Base-by-base conservation (phyloP, 2,797 vertebrate species). In the Karalla daura region DNA sequence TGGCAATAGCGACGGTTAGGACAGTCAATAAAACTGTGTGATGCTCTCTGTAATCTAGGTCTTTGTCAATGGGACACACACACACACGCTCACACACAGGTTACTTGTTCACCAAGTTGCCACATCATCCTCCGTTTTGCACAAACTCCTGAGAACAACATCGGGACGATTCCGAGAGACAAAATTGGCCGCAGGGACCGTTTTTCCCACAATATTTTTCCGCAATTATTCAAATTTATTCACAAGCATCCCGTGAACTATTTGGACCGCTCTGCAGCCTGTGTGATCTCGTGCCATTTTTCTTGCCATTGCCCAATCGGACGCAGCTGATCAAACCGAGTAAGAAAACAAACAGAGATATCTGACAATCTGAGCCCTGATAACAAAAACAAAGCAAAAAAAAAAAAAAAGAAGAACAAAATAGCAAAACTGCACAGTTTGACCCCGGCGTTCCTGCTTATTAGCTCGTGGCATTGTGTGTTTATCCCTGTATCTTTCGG, bases 401-500 rank as follows among this genome's bases (percentile, higher is more conserved):
- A 52, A 32, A n/a, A n/a, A n/a, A n/a, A 52, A 41, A 35, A 24
- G 27, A 36, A 35, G 30, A 15, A 50, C 20, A 39, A 44, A 45
- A 18, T 9, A 37, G 35, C 21, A 15, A 8, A 52, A 32, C 7
- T 7, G 1, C 14, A 40, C 9, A 41, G 11, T 41, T 20, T 2
- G 13, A n/a, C 7, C 21, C 3, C 2, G 14, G 40, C 74, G 74
- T 63, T 24, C 47, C 14, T 37, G 36, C 49, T 64, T 39, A 58
- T 69, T 74, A 30, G 27, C 36, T 24, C 15, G n/a, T 14, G 13
- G 17, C 41, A 50, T 53, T 37, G n/a, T 66, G 27, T 37, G 24
- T 66, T 53, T 60, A 5, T 39, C 58, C 46, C 3, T 64, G 1
- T 2, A 18, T 63, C 52, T 62, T 30, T 71, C 17, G 45, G 25